A percentile compares a stretch with the other conserved stretches of the same genome.
Evolutionary conservation across 2,113 vertebrate genomes (phyloP).

Genomic region (Carollia perspicillata): DNA sequence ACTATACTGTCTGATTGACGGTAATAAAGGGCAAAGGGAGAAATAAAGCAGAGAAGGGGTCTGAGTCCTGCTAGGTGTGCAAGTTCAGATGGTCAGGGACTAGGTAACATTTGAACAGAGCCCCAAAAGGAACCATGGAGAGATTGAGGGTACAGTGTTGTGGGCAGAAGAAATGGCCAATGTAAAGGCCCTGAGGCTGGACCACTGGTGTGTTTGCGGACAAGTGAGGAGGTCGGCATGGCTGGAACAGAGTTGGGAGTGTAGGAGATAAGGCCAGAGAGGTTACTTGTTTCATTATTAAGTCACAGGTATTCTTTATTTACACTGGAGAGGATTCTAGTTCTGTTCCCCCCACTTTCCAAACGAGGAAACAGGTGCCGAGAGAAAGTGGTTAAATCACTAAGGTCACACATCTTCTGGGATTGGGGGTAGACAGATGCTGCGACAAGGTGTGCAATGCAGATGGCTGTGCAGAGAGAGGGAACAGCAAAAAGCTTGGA

Average conservation of each 20-base stretch:
- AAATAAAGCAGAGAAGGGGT: neutral
- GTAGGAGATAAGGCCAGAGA: neutral
- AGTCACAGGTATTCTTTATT: constrained; percentile 36
- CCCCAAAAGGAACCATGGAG: neutral
- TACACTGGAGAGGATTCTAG: neutral
- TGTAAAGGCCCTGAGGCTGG: neutral
- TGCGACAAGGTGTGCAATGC: constrained; percentile 10
- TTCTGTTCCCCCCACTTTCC: neutral
- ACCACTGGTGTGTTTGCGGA: neutral
- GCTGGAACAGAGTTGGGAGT: neutral
- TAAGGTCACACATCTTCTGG: constrained; percentile 9
- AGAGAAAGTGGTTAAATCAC: constrained; percentile 31
- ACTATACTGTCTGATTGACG: neutral
- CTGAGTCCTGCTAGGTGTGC: neutral
- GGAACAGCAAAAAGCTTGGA: neutral
- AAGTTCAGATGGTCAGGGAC: constrained; percentile 37
- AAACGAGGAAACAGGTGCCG: neutral
- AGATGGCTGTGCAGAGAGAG: neutral
- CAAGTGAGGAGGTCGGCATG: neutral
- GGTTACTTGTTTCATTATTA: constrained; percentile 10
- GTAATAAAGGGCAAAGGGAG: constrained; percentile 21
- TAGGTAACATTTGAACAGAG: constrained; percentile 9
- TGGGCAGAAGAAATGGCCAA: neutral
- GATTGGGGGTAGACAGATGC: neutral
- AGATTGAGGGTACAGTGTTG: neutral